These are phyloP conservation scores for Perccottus glenii DNA, from an alignment of 2,113 vertebrate species.

Conservation along the genomic window DNA sequence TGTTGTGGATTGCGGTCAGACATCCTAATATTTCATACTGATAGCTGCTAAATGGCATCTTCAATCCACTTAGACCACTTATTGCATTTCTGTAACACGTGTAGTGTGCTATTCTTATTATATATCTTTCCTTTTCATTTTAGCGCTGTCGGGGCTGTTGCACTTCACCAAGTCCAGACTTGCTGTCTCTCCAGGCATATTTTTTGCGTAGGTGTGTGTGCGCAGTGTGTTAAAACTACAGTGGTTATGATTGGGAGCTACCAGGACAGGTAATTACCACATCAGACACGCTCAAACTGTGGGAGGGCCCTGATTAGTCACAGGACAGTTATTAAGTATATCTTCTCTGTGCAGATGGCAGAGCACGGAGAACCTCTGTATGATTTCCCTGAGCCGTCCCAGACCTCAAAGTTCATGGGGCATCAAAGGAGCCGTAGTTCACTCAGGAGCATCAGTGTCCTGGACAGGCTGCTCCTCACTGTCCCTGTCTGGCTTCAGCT, in stretches of 20 bases:
- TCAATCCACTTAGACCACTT: too few species aligned
- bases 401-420: constrained; percentile 37
- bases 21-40: neutral
- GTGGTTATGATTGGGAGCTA: constrained; percentile 21
- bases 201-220: constrained; percentile 61
- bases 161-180: constrained; percentile 71
- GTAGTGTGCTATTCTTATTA: neutral
- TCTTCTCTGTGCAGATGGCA: constrained; percentile 68
- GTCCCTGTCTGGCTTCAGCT: constrained; percentile 89
- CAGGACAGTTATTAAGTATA: neutral
- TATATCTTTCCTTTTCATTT: constrained; percentile 25
- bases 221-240: constrained; percentile 9
- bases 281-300: neutral
- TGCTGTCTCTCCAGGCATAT: constrained; percentile 57
- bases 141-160: constrained; percentile 51
- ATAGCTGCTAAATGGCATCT: neutral
- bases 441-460: constrained; percentile 80
- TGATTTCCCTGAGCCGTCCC: constrained; percentile 76
- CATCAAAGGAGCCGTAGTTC: constrained; percentile 70
- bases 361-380: constrained; percentile 81
- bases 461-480: constrained; percentile 88
- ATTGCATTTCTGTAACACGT: neutral
- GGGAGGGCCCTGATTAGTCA: neutral
- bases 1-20: neutral
- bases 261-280: constrained; percentile 30